Evolutionary conservation across 2,113 vertebrate genomes (phyloP).

Genomic region (Sciurus niger): DNA sequence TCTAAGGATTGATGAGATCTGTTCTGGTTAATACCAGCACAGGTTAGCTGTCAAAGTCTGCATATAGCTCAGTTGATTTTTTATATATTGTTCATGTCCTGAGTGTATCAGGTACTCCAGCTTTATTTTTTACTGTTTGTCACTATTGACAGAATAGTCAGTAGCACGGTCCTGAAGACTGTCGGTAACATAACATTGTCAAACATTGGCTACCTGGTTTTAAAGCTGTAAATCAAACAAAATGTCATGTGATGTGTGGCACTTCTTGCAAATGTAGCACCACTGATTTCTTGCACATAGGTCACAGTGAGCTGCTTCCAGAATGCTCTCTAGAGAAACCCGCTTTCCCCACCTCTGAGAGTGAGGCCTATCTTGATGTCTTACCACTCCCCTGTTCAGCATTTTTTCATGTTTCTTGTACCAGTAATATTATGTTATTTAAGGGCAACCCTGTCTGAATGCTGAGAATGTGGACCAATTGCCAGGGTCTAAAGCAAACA

Average conservation of each 20-base stretch:
- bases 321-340: rapidly evolving
- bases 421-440: background rate
- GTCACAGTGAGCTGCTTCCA: background rate
- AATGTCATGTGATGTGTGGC: background rate
- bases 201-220: background rate
- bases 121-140: background rate
- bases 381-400: background rate
- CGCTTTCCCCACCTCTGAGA: background rate
- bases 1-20: background rate
- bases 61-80: background rate
- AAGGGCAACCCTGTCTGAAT: slow-evolving; percentile 40
- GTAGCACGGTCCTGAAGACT: background rate
- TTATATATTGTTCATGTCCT: background rate
- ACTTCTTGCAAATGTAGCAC: background rate
- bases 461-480: slow-evolving; percentile 26
- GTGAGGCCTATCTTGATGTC: background rate
- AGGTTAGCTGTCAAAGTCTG: background rate
- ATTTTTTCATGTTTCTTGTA: background rate
- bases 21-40: background rate
- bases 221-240: background rate
- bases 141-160: background rate
- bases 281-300: rapidly evolving
- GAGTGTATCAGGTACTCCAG: background rate
- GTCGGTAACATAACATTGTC: background rate
- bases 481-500: slow-evolving; percentile 72